Base-by-base conservation (phyloP, 2,797 vertebrate genomes). In the Chromis chromis region DNA sequence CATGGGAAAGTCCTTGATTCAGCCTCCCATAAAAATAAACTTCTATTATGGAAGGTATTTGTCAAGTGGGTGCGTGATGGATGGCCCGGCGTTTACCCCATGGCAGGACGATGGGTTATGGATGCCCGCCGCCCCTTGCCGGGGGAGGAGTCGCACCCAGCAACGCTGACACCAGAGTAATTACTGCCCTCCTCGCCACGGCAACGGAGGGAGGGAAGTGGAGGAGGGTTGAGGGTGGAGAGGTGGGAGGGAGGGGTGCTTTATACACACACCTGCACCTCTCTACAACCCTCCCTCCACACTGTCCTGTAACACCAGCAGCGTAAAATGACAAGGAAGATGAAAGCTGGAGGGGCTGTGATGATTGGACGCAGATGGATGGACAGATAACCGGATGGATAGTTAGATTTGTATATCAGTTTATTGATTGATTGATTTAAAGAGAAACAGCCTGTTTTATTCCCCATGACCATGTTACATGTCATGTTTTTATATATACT, bases 31-130 rank as follows among this genome's bases (percentile, higher is more conserved):
- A 98, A 97, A 98, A 98, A 98, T 98, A 98, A 98, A 98, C 97
- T 98, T 97, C 97, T 97, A 98, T 98, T 98, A 98, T 98, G 96
- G 97, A 98, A 98, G 96, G 97, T 97, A 97, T 98, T 98, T 98
- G 97, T 98, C 97, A 98, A 97, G 96, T 96, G 96, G 96, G 95
- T 94, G 93, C 91, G 94, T 98, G 97, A 98, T 98, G 97, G 96
- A 98, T 97, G 97, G 96, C 93, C 94, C 94, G 89, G 94, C 94
- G 93, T 96, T 97, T 97, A 96, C 96, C 96, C 96, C 91, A 92
- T 96, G 97, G 97, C 97, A 97, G 96, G 95, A 95, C 95, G 96
- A 96, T 96, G 96, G 96, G 97, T 96, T 96, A 96, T 95, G 96
- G 97, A 97, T 96, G 96, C 96, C 96, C 95, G 95, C 86, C 90